phyloP scores from a whole-genome alignment of 1,140 invertebrate genomes.

The Charaxes varanes region DNA sequence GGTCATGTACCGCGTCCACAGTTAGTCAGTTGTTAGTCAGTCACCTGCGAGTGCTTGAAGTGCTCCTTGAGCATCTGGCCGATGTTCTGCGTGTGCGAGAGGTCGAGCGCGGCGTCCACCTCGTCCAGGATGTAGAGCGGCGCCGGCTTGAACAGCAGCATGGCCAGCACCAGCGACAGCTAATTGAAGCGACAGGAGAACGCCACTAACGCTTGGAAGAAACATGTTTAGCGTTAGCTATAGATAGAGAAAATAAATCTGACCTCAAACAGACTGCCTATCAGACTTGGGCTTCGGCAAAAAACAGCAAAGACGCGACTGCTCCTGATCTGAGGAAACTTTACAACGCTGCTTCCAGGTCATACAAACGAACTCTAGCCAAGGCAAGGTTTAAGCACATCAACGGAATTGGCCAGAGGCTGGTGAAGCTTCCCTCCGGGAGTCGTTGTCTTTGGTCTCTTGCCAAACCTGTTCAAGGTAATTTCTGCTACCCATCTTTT shows the following conservation, averaged over 20 bases:
- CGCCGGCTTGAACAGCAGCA: constrained; percentile 98
- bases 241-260: no score
- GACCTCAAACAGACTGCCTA: neutral
- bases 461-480: neutral
- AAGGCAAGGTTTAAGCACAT: neutral
- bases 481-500: constrained; percentile 2
- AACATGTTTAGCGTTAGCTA: no score
- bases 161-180: constrained; percentile 95
- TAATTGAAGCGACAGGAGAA: no score
- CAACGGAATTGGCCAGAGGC: neutral
- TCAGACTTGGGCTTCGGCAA: neutral
- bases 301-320: neutral
- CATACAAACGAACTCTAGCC: neutral
- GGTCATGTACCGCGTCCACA: neutral
- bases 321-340: neutral
- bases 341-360: neutral
- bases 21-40: no score
- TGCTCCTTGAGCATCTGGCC: constrained; percentile 95
- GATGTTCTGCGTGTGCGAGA: constrained; percentile 99
- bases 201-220: no score
- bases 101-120: constrained; percentile 98
- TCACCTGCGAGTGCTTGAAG: constrained; percentile 94
- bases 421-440: neutral
- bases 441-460: no score
- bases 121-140: constrained; percentile 99